Percentiles rank a stretch among this genome's conserved stretches.
Conservation (phyloP, 2,113 vertebrate species). For the Spilogale gracilis region DNA sequence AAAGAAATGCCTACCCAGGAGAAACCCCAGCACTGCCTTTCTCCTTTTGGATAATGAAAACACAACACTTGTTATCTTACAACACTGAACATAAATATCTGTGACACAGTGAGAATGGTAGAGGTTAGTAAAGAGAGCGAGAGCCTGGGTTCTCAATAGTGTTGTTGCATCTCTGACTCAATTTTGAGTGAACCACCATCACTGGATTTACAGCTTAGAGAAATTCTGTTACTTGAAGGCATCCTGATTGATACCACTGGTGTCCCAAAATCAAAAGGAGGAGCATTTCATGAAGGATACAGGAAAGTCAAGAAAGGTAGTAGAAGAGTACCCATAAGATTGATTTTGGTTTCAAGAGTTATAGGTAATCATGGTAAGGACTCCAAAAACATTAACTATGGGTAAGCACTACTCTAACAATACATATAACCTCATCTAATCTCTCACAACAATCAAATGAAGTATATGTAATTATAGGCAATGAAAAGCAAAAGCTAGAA, state of each 20-base stretch:
- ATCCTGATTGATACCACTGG: background rate
- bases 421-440: background rate
- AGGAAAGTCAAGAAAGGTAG: conserved; percentile 10
- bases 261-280: background rate
- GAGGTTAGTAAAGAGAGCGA: background rate
- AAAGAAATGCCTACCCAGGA: background rate
- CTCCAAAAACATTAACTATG: background rate
- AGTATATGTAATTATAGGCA: background rate
- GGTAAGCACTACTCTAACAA: conserved; percentile 31
- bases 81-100: background rate
- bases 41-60: background rate
- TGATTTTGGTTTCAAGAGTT: conserved; percentile 5
- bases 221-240: background rate
- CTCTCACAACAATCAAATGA: background rate
- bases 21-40: background rate
- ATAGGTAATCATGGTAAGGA: background rate
- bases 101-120: background rate
- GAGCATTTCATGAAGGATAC: background rate
- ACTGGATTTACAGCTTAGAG: background rate
- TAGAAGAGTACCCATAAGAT: background rate
- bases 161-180: conserved; percentile 3
- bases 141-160: background rate
- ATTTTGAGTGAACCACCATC: background rate
- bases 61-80: background rate
- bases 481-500: conserved; percentile 13